Conservation (phyloP, 2,888 invertebrate species). For the Himalopsyche anomala region DNA sequence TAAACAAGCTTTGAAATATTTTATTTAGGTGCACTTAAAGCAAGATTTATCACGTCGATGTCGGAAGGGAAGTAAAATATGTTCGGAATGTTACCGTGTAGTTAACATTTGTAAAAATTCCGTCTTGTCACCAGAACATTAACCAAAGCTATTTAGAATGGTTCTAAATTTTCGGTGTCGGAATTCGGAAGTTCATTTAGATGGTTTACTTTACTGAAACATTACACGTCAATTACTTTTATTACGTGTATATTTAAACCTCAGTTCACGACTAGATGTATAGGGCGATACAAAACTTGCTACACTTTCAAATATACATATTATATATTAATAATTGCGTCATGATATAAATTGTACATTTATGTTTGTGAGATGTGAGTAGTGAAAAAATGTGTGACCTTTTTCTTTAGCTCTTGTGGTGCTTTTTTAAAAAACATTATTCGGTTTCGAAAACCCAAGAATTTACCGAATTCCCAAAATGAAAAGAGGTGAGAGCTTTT, state of each 20-base stretch:
- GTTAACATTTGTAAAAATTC: slow-evolving; percentile 25
- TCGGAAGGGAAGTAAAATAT: slow-evolving; percentile 1
- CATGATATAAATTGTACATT: too few relatives aligned
- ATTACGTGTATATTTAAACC: neutral
- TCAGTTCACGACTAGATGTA: too few relatives aligned
- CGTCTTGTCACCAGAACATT: slow-evolving; percentile 11
- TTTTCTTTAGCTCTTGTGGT: too few relatives aligned
- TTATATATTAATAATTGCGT: too few relatives aligned
- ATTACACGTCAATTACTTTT: neutral
- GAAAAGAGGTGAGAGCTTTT: too few relatives aligned
- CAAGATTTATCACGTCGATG: neutral
- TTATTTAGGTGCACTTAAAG: slow-evolving; percentile 24
- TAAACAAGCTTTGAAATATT: slow-evolving; percentile 17
- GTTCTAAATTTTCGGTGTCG: neutral
- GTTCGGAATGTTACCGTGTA: neutral
- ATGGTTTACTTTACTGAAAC: neutral
- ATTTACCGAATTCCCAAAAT: too few relatives aligned
- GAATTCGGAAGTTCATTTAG: slow-evolving; percentile 24
- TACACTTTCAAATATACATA: too few relatives aligned
- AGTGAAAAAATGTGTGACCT: too few relatives aligned
- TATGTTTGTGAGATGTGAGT: too few relatives aligned
- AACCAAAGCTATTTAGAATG: slow-evolving; percentile 10
- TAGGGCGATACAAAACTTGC: too few relatives aligned
- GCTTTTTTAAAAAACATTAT: too few relatives aligned
- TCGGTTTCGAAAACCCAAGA: too few relatives aligned